A percentile compares a stretch with the other conserved stretches of the same genome.
Evolutionary conservation across 2,888 invertebrate species (phyloP).

Genomic region (Pasiphila rectangulata): DNA sequence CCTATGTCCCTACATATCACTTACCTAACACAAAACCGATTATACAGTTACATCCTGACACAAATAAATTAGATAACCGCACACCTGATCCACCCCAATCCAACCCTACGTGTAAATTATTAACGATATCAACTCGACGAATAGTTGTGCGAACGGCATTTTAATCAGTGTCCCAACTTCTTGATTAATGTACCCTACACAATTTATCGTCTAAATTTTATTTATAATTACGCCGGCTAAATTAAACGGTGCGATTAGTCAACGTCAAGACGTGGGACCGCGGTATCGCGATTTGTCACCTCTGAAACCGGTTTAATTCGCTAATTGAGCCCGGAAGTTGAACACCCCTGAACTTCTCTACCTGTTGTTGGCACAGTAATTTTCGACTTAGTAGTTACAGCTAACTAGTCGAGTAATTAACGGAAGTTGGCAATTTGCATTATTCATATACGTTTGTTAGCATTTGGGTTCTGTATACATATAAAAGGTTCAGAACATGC

Average conservation of each 20-base stretch:
- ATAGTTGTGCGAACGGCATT: conserved; percentile 80
- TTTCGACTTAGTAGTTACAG: conserved; percentile 55
- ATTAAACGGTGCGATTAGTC: conserved; percentile 78
- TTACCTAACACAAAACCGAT: conserved; percentile 16
- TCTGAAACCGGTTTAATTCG: conserved; percentile 71
- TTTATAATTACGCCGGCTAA: conserved; percentile 78
- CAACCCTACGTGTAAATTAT: conserved; percentile 72
- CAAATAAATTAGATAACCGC: conserved; percentile 41
- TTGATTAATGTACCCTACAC: conserved; percentile 78
- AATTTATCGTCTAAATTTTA: conserved; percentile 80
- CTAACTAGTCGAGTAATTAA: conserved; percentile 55
- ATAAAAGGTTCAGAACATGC: conserved; percentile 16
- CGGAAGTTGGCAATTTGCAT: conserved; percentile 51
- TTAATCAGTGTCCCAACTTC: conserved; percentile 82
- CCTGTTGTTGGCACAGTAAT: conserved; percentile 65
- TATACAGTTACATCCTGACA: conserved; percentile 27
- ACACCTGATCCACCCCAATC: conserved; percentile 63
- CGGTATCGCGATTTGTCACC: conserved; percentile 77
- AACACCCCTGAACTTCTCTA: conserved; percentile 56
- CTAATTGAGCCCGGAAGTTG: conserved; percentile 75
- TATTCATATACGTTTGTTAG: conserved; percentile 41
- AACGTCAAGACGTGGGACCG: conserved; percentile 71
- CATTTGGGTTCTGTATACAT: conserved; percentile 22
- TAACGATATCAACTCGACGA: conserved; percentile 76
- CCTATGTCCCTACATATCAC: conserved; percentile 15